These are phyloP conservation scores for Onthophagus sagittarius DNA, from an alignment of 2,888 invertebrate genomes.

Conservation along the genomic window DNA sequence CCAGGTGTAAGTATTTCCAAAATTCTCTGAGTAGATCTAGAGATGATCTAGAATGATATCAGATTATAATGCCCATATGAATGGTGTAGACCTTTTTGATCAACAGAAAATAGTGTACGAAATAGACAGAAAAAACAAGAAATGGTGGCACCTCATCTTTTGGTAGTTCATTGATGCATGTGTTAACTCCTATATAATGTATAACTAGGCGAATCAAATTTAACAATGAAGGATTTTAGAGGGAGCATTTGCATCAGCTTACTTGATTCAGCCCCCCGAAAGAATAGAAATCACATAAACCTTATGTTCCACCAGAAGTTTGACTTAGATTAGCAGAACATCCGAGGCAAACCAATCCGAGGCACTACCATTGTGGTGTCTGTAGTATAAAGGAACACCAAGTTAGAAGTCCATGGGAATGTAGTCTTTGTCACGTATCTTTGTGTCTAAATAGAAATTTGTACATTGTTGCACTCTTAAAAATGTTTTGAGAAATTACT, in stretches of 20 bases:
- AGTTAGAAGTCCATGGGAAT: conserved; percentile 3
- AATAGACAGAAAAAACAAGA: conserved; percentile 24
- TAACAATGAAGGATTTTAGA: conserved; percentile 7
- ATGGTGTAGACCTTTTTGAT: conserved; percentile 26
- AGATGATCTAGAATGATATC: conserved; percentile 24
- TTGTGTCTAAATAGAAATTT: background rate
- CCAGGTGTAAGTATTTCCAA: conserved; percentile 23
- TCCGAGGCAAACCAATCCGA: conserved; percentile 7
- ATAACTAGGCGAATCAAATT: conserved; percentile 14
- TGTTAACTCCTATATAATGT: conserved; percentile 24
- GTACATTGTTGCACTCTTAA: background rate
- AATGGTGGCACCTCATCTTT: conserved; percentile 28
- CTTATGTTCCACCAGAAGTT: background rate
- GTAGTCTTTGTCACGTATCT: background rate
- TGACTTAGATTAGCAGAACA: background rate
- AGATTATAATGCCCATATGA: conserved; percentile 28
- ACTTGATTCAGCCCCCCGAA: too few species aligned
- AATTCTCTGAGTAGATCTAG: conserved; percentile 17
- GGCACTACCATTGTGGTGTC: conserved; percentile 1
- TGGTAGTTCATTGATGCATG: conserved; percentile 20
- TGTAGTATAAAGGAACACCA: conserved; percentile 9
- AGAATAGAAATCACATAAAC: background rate
- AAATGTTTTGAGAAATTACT: too few species aligned
- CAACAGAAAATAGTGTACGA: conserved; percentile 26
- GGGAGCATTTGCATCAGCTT: too few species aligned